Evolutionary conservation across 2,888 invertebrate species (phyloP).

Genomic region (Leptinotarsa juncta): DNA sequence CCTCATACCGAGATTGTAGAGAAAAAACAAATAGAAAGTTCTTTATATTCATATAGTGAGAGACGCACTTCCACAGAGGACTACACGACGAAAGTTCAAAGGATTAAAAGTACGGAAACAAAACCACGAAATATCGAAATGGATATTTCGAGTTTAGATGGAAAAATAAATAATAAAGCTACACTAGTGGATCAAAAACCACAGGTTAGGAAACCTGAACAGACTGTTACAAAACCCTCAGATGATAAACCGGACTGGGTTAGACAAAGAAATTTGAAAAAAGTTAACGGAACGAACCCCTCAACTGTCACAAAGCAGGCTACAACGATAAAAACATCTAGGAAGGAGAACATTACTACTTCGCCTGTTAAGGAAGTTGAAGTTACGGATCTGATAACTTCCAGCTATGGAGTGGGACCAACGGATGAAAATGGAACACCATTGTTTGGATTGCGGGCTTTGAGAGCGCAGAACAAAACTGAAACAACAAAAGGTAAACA

Average conservation of each 20-base stretch:
- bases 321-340: constrained; percentile 15
- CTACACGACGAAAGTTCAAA: constrained; percentile 20
- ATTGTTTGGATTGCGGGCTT: constrained; percentile 82
- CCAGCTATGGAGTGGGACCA: constrained; percentile 86
- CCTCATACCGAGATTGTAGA: constrained; percentile 25
- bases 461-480: constrained; percentile 72
- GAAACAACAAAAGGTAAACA: constrained; percentile 74
- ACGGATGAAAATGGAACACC: constrained; percentile 84
- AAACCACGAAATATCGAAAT: constrained; percentile 39
- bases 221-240: constrained; percentile 57
- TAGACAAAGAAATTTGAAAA: constrained; percentile 71
- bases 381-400: constrained; percentile 77
- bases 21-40: constrained; percentile 15
- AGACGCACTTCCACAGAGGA: constrained; percentile 49
- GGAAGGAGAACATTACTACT: constrained; percentile 54
- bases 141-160: constrained; percentile 14
- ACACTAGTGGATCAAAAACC: not conserved
- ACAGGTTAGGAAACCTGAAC: not conserved
- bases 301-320: constrained; percentile 40
- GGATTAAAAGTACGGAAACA: not conserved
- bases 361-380: constrained; percentile 60
- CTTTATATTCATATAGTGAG: constrained; percentile 49
- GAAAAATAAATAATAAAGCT: not conserved
- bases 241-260: constrained; percentile 74
- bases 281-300: constrained; percentile 63